These are phyloP conservation scores for Myathropa florea DNA, from an alignment of 2,888 invertebrate genomes.

Conservation along the genomic window DNA sequence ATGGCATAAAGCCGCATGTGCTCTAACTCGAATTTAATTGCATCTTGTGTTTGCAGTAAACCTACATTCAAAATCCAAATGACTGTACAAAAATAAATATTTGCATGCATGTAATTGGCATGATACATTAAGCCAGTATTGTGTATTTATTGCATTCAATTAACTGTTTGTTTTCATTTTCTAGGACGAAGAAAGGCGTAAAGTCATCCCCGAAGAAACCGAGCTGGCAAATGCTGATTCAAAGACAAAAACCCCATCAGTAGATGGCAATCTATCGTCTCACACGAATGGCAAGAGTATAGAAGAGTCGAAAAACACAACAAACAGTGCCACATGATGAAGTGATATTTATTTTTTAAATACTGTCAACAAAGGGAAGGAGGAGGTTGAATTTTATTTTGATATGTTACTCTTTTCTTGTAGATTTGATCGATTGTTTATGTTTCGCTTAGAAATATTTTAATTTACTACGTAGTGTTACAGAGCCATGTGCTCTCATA, in stretches of 20 bases:
- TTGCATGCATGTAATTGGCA: not conserved
- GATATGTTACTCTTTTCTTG: conserved; percentile 53
- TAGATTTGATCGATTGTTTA: conserved; percentile 41
- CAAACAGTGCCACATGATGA: conserved; percentile 75
- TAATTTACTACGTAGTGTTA: conserved; percentile 10
- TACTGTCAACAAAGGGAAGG: not conserved
- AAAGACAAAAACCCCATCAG: conserved; percentile 30
- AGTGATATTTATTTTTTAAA: conserved; percentile 40
- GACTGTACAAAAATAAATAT: not conserved
- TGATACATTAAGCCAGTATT: not conserved
- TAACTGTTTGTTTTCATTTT: conserved; percentile 30
- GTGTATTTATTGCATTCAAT: not conserved
- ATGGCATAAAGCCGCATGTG: too few relatives aligned
- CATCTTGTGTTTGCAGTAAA: not conserved
- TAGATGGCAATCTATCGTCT: conserved; percentile 37
- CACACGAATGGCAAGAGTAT: conserved; percentile 74
- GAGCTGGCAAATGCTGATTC: conserved; percentile 74
- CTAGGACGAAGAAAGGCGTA: conserved; percentile 81
- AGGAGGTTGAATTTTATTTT: conserved; percentile 7
- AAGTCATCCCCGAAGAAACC: conserved; percentile 85
- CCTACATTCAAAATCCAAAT: not conserved
- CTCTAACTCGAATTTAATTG: too few relatives aligned
- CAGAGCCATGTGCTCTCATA: not conserved
- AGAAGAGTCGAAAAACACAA: conserved; percentile 72
- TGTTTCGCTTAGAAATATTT: conserved; percentile 43